Conservation (phyloP, 2,113 vertebrate genomes). For the Lepus americanus region DNA sequence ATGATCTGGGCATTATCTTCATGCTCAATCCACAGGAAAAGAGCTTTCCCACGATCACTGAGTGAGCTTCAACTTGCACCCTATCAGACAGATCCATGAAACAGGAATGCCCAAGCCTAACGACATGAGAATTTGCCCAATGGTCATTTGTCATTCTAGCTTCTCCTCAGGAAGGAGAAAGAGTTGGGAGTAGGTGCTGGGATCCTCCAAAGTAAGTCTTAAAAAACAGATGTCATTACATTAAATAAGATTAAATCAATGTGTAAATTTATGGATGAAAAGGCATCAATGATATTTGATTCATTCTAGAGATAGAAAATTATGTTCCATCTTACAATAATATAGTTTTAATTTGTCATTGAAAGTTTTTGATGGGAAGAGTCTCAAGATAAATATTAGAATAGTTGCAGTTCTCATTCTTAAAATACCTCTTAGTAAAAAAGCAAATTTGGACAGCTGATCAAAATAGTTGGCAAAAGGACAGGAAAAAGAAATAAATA, state of each 20-base stretch:
- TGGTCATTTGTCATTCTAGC: background rate
- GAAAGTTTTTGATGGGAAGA: conserved; percentile 39
- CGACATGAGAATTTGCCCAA: background rate
- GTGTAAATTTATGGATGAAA: background rate
- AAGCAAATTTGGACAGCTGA: conserved; percentile 66
- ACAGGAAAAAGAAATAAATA: conserved; percentile 74
- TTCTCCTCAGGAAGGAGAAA: background rate
- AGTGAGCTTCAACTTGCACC: background rate
- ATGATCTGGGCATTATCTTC: background rate
- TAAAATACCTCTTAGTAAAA: conserved; percentile 45
- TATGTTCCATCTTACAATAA: conserved; percentile 28
- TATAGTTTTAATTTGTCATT: background rate
- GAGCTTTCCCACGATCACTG: background rate
- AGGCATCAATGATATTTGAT: background rate
- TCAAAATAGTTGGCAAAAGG: conserved; percentile 68
- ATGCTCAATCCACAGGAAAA: background rate
- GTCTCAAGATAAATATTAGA: conserved; percentile 67
- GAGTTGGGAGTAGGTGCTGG: background rate
- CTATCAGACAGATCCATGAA: background rate
- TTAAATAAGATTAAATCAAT: background rate
- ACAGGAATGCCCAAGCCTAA: background rate
- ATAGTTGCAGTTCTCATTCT: conserved; percentile 59
- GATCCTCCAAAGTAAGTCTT: background rate
- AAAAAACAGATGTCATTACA: background rate
- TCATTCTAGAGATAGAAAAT: conserved; percentile 33